Evolutionary conservation across 2,113 vertebrate species (phyloP), one percentile per base, ranked within the genome.

Genomic region (Lophotis ruficrista): DNA sequence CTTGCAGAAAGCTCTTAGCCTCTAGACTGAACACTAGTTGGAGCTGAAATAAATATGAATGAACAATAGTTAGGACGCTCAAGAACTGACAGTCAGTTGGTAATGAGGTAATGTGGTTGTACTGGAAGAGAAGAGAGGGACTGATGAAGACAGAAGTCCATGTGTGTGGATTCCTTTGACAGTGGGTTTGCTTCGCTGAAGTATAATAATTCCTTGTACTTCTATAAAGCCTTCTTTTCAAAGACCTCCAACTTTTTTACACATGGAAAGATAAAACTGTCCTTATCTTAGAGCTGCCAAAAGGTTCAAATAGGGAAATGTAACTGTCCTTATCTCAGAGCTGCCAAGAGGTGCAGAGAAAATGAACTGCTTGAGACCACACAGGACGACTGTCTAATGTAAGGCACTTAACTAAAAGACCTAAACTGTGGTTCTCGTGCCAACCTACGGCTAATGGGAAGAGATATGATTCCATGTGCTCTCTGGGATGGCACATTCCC

Each of bases 21-120:
- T 93, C 90, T 77, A 70, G 82, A 93, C 79, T 72, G 89, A 94
- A 85, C 43, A 62, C 33, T 43, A 62, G 58, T 35, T 21, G 83
- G 68, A 90, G 75, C 60, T 89, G 89, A 92, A 93, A 75, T 90
- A 87, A 94, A 71, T 79, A 76, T 47, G 78, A 94, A 96, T 85
- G 82, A 85, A 87, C 92, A 92, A 88, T 66, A 25, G 54, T 72
- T 80, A 83, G 62, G 79, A 88, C 3, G 2, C 41, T 88, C 45
- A 33, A 48, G 75, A 62, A 66, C 57, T 69, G 62, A 58, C 71
- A 82, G 57, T 27, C 12, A 66, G 66, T 30, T 38, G 56, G 70
- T 58, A 79, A 31, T 30, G 72, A 38, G 72, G 73, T 56, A 66
- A 87, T 79, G 71, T 73, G 68, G 79, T 73, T 51, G 41, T 48